These are phyloP conservation scores for Propsilocerus akamusi DNA, from an alignment of 1,140 invertebrate species.

Conservation along the genomic window DNA sequence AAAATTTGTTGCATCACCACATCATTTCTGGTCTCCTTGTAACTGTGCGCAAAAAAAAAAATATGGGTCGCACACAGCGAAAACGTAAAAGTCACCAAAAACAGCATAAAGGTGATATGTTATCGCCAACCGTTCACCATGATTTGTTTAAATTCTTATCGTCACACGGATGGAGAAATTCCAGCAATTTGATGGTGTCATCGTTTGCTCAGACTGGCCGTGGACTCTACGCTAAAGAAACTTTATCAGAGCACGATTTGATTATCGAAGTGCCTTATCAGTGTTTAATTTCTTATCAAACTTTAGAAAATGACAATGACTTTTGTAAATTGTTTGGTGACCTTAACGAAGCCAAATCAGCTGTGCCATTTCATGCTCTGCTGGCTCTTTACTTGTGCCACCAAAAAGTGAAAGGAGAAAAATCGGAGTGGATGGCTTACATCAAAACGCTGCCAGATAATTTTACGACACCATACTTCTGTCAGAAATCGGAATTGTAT, in stretches of 20 bases:
- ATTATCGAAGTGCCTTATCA: constrained; percentile 14
- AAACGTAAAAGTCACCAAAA: not conserved
- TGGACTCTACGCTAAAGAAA: constrained; percentile 16
- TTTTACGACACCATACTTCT: constrained; percentile 32
- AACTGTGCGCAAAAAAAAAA: too few relatives aligned
- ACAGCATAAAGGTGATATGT: not conserved
- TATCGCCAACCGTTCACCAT: not conserved
- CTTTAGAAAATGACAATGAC: constrained; percentile 13
- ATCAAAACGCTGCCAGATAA: constrained; percentile 33
- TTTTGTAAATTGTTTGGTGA: constrained; percentile 15
- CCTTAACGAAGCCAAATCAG: constrained; percentile 13
- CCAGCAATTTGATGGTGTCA: constrained; percentile 10
- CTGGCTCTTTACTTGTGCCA: constrained; percentile 40
- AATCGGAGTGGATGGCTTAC: constrained; percentile 30
- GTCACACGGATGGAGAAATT: constrained; percentile 14
- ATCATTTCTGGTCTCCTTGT: too few relatives aligned
- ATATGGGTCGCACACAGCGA: constrained; percentile 5
- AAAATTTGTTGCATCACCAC: too few relatives aligned
- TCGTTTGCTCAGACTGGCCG: constrained; percentile 14
- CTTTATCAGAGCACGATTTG: constrained; percentile 9
- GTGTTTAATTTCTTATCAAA: constrained; percentile 15
- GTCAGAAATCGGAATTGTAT: constrained; percentile 22
- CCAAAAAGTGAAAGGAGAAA: constrained; percentile 24
- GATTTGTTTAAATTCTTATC: constrained; percentile 12
- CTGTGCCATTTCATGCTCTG: constrained; percentile 28